phyloP scores from a whole-genome alignment of 2,113 vertebrate genomes.

The Chloebia gouldiae region DNA sequence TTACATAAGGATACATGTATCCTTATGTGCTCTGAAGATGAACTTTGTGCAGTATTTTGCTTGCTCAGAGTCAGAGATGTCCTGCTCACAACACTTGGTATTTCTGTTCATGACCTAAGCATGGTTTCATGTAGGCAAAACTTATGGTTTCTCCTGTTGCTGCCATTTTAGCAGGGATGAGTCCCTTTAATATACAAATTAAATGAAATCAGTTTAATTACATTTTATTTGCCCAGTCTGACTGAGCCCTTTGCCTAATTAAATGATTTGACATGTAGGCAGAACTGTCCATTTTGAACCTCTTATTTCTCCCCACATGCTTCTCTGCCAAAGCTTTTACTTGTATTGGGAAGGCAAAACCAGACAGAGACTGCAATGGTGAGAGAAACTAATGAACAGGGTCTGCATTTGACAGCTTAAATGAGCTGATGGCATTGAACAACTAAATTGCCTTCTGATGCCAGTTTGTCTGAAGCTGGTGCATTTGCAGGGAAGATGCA shows the following conservation, averaged over 20 bases:
- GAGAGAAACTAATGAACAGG: not conserved
- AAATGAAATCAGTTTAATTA: not conserved
- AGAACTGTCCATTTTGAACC: not conserved
- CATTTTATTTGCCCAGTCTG: not conserved
- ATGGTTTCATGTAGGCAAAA: not conserved
- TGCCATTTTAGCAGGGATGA: not conserved
- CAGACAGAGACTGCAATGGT: not conserved
- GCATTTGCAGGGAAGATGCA: not conserved
- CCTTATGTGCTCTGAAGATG: not conserved
- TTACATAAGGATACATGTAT: too few species aligned
- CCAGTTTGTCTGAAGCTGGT: not conserved
- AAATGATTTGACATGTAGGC: not conserved
- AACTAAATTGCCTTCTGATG: not conserved
- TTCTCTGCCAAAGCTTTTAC: not conserved
- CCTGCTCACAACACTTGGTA: not conserved
- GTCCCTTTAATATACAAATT: not conserved
- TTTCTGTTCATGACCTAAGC: not conserved
- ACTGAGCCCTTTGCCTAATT: not conserved
- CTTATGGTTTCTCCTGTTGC: not conserved
- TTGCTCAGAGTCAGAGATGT: not conserved
- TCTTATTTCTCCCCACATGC: not conserved
- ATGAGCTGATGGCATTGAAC: not conserved
- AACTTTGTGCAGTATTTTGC: fast-evolving
- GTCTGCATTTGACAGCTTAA: not conserved
- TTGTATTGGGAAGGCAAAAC: not conserved